These are phyloP conservation scores for Bombyx mandarina DNA, from an alignment of 1,140 invertebrate genomes.

Conservation along the genomic window DNA sequence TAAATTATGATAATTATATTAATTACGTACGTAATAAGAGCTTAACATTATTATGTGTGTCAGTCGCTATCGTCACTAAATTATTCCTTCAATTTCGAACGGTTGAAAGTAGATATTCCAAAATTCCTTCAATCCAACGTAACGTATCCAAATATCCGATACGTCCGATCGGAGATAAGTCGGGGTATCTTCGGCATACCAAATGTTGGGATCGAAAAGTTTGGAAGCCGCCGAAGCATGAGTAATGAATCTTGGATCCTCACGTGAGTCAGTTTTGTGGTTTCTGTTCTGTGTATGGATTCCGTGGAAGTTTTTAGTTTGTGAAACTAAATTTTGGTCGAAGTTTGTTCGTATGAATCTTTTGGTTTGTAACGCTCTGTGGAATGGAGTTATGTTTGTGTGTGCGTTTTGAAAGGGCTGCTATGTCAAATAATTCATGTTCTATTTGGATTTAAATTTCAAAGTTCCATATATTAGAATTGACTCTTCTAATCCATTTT, in stretches of 20 bases:
- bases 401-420: too few relatives aligned
- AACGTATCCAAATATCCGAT: neutral
- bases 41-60: neutral
- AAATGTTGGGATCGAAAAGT: slow-evolving; percentile 22
- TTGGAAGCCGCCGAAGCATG: slow-evolving; percentile 19
- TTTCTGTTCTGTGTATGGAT: neutral
- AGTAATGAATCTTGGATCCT: slow-evolving; percentile 15
- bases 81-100: neutral
- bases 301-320: neutral
- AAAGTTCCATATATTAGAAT: too few relatives aligned
- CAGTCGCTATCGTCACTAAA: neutral
- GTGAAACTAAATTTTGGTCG: neutral
- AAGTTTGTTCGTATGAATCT: too few relatives aligned
- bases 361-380: too few relatives aligned
- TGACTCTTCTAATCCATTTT: too few relatives aligned
- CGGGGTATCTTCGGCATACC: slow-evolving; percentile 23
- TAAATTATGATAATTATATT: neutral
- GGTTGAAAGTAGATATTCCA: neutral
- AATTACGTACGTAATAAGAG: neutral
- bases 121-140: neutral
- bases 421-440: too few relatives aligned
- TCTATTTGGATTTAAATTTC: too few relatives aligned
- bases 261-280: neutral
- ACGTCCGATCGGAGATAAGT: slow-evolving; percentile 17
- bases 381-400: too few relatives aligned